Evolutionary conservation across 2,888 invertebrate genomes (phyloP).

Genomic region (Deilephila elpenor): DNA sequence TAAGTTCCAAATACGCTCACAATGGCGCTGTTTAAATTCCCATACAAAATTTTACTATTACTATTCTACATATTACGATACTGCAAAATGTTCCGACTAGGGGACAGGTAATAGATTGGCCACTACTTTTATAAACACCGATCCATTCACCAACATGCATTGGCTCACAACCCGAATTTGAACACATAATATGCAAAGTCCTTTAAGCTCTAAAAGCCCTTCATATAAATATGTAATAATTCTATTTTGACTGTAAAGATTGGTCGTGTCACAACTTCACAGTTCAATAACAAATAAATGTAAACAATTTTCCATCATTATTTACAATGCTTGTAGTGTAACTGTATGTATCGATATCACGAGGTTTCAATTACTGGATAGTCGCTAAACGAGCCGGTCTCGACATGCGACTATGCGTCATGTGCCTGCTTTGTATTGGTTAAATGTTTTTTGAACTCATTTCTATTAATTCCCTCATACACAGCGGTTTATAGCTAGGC

Average conservation of each 20-base stretch:
- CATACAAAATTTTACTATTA: too few relatives aligned
- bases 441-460: slow-evolving; percentile 29
- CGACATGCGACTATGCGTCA: slow-evolving; percentile 50
- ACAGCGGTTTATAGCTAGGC: background rate
- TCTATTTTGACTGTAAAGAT: background rate
- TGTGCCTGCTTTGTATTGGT: slow-evolving; percentile 34
- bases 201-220: too few relatives aligned
- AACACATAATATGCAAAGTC: too few relatives aligned
- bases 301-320: slow-evolving; percentile 38
- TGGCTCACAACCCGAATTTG: too few relatives aligned
- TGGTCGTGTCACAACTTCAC: background rate
- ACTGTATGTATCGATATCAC: slow-evolving; percentile 66
- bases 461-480: slow-evolving; percentile 14
- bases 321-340: slow-evolving; percentile 40
- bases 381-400: slow-evolving; percentile 66
- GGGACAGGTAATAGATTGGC: too few relatives aligned
- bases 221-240: background rate
- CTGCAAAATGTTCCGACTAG: too few relatives aligned
- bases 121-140: too few relatives aligned
- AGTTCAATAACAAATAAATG: slow-evolving; percentile 25
- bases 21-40: too few relatives aligned
- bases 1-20: too few relatives aligned
- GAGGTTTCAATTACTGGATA: slow-evolving; percentile 77
- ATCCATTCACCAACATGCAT: too few relatives aligned
- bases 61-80: too few relatives aligned